Conservation (phyloP, 1,140 invertebrate species). For the Diabrotica virgifera region DNA sequence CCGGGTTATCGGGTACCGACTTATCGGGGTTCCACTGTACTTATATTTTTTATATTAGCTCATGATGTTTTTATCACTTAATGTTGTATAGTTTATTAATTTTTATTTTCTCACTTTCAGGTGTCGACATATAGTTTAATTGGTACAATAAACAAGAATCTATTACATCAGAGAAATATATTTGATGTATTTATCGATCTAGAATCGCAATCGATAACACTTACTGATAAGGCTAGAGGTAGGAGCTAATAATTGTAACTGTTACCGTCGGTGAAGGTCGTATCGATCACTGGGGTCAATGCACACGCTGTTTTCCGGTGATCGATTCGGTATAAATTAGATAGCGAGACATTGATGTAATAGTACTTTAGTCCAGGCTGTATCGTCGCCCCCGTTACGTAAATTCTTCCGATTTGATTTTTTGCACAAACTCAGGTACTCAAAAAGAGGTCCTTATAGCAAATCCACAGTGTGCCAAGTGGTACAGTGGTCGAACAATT, state of each 20-base stretch:
- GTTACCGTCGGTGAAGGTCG: not conserved
- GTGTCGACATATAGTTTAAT: not conserved
- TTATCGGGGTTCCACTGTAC: no score
- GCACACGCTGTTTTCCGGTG: not conserved
- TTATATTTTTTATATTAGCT: not conserved
- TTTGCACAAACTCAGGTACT: no score
- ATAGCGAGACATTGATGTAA: no score
- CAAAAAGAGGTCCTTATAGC: no score
- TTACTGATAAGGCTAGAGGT: not conserved
- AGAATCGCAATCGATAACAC: not conserved
- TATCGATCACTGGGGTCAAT: not conserved
- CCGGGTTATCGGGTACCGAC: no score
- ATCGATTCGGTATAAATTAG: no score
- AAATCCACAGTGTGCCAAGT: no score
- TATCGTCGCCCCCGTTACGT: no score
- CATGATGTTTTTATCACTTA: not conserved
- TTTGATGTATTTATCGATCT: not conserved
- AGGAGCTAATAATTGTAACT: not conserved
- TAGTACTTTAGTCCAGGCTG: no score
- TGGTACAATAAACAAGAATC: not conserved
- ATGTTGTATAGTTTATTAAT: not conserved
- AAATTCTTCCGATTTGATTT: no score
- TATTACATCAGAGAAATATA: not conserved
- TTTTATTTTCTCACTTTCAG: not conserved
- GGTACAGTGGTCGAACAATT: no score